phyloP scores from a whole-genome alignment of 1,140 invertebrate species.

The Augochlora pura region DNA sequence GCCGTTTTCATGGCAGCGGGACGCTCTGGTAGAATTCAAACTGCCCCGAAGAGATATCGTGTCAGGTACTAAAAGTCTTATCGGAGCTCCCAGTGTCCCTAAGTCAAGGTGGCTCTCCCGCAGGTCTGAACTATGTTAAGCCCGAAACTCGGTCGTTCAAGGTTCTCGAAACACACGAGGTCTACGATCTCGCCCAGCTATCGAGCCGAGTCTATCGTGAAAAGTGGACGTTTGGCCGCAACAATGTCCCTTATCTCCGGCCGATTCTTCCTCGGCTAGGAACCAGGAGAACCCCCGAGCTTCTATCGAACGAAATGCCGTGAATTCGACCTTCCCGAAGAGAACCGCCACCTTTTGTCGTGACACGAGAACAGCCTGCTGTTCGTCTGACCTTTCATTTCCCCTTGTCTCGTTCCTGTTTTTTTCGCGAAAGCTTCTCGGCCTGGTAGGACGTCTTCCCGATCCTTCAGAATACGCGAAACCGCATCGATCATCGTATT shows the following conservation, averaged over 20 bases:
- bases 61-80: neutral
- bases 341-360: slow-evolving; percentile 10
- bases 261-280: neutral
- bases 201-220: slow-evolving; percentile 18
- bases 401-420: neutral
- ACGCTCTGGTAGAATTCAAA: neutral
- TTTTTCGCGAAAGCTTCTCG: neutral
- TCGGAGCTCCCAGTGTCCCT: neutral
- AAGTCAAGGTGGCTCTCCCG: neutral
- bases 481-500: slow-evolving; percentile 2
- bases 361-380: neutral
- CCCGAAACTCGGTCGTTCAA: slow-evolving; percentile 10
- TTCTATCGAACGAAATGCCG: slow-evolving; percentile 37
- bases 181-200: slow-evolving; percentile 3
- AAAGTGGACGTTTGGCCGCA: slow-evolving; percentile 21
- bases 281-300: slow-evolving; percentile 7
- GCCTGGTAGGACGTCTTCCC: neutral
- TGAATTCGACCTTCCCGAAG: slow-evolving; percentile 35
- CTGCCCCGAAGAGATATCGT: neutral
- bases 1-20: neutral
- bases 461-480: neutral
- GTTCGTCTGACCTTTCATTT: slow-evolving; percentile 16
- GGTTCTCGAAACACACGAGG: neutral
- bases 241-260: slow-evolving; percentile 13
- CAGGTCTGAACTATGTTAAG: neutral